Percentiles rank a stretch among this genome's conserved stretches.
Evolutionary conservation across 2,888 invertebrate species (phyloP).

Genomic region (Hermaeophaga mercurialis): DNA sequence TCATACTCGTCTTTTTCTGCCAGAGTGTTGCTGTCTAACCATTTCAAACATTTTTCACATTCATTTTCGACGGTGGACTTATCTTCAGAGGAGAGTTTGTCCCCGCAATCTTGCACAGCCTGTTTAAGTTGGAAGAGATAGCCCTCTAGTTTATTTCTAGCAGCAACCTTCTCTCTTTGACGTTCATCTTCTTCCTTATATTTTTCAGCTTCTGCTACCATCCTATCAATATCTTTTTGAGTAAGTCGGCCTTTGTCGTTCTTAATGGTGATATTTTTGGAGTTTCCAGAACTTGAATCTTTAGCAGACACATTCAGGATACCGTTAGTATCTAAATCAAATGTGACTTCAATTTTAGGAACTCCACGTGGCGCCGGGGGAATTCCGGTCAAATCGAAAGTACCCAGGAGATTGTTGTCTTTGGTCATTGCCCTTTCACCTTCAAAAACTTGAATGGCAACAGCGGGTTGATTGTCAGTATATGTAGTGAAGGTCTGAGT

Average conservation of each 20-base stretch:
- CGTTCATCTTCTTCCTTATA: constrained; percentile 76
- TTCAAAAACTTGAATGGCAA: constrained; percentile 66
- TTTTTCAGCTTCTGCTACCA: constrained; percentile 75
- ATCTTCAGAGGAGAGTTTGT: constrained; percentile 68
- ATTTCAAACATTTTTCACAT: constrained; percentile 67
- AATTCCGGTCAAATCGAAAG: constrained; percentile 70
- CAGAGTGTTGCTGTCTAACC: constrained; percentile 69
- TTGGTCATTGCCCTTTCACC: constrained; percentile 83
- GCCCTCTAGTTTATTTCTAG: constrained; percentile 74
- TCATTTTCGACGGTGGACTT: constrained; percentile 56
- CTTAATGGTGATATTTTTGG: constrained; percentile 78
- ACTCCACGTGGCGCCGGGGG: constrained; percentile 73
- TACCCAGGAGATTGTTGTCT: constrained; percentile 73
- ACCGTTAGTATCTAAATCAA: constrained; percentile 76
- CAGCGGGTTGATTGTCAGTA: constrained; percentile 69
- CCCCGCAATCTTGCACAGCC: constrained; percentile 67
- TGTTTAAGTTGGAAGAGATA: constrained; percentile 74
- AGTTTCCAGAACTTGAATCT: constrained; percentile 67
- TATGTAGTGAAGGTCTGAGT: constrained; percentile 67
- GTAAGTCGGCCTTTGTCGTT: constrained; percentile 82
- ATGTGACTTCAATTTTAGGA: constrained; percentile 73
- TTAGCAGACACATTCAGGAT: constrained; percentile 66
- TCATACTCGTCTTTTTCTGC: constrained; percentile 73
- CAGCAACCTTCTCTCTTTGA: constrained; percentile 68
- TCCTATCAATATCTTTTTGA: constrained; percentile 80